Conservation (phyloP, 2,113 vertebrate species). For the Pseudopipra pipra region DNA sequence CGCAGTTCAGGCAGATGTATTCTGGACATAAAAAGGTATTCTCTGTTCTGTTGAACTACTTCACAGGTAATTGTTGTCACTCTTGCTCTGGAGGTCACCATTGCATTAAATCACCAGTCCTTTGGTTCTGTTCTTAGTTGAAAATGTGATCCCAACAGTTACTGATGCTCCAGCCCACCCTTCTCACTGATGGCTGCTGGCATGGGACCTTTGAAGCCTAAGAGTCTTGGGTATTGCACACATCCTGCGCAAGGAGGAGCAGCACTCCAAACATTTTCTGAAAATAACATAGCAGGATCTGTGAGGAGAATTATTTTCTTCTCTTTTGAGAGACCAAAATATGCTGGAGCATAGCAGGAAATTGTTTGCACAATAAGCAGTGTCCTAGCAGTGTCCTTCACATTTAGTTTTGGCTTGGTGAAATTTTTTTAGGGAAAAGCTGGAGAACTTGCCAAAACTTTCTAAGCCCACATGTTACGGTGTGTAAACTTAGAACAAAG, state of each 20-base stretch:
- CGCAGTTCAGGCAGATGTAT: background rate
- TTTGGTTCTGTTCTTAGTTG: background rate
- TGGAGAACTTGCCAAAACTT: background rate
- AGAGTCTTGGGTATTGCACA: too few relatives aligned
- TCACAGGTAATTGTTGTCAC: background rate
- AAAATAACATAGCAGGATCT: background rate
- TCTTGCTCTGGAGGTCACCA: background rate
- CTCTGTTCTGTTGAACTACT: background rate
- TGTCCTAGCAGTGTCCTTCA: background rate
- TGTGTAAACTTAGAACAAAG: background rate
- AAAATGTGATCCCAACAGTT: rapidly evolving
- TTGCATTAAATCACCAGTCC: background rate
- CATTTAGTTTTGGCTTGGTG: background rate
- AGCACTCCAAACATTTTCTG: background rate
- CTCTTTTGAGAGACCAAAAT: background rate
- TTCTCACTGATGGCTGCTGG: background rate
- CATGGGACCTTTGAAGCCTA: background rate
- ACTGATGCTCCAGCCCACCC: background rate
- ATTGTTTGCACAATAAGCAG: background rate
- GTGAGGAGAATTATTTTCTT: background rate
- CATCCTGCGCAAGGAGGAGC: background rate
- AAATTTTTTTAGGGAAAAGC: background rate
- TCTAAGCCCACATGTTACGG: background rate
- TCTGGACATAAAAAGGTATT: background rate
- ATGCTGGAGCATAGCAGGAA: background rate